phyloP scores from a whole-genome alignment of 2,797 vertebrate species.

The Megalops cyprinoides region DNA sequence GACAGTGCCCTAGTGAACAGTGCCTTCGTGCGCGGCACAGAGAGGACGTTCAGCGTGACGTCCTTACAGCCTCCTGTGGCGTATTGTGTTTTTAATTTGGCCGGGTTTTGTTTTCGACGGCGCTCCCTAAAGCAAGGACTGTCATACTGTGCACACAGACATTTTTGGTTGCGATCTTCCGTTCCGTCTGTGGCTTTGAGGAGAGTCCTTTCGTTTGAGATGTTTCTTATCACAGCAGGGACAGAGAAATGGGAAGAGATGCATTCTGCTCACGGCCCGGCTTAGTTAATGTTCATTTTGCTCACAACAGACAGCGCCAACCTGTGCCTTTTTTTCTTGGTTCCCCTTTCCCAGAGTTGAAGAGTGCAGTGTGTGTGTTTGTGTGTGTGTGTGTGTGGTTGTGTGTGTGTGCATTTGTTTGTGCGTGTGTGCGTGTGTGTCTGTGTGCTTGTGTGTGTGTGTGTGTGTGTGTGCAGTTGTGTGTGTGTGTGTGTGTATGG shows the following conservation, averaged over 20 bases:
- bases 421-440: too few species aligned
- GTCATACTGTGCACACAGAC: neutral
- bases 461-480: too few species aligned
- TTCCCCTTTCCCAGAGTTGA: neutral
- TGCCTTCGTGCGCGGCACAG: too few species aligned
- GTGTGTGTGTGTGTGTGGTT: too few species aligned
- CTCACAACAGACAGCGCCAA: neutral
- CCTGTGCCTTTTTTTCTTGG: neutral
- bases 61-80: slow-evolving; percentile 5
- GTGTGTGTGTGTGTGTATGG: too few species aligned
- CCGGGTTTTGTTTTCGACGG: neutral
- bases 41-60: too few species aligned
- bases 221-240: neutral
- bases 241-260: neutral
- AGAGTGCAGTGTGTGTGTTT: slow-evolving; percentile 16
- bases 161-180: neutral
- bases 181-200: neutral
- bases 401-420: too few species aligned
- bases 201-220: neutral
- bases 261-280: neutral
- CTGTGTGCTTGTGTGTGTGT: too few species aligned
- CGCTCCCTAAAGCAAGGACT: neutral
- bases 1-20: too few species aligned
- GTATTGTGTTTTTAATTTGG: neutral
- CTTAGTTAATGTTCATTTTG: neutral